Percentiles rank a stretch among this genome's conserved stretches.
Evolutionary conservation across 2,113 vertebrate species (phyloP).

Genomic region (Raphicerus campestris): DNA sequence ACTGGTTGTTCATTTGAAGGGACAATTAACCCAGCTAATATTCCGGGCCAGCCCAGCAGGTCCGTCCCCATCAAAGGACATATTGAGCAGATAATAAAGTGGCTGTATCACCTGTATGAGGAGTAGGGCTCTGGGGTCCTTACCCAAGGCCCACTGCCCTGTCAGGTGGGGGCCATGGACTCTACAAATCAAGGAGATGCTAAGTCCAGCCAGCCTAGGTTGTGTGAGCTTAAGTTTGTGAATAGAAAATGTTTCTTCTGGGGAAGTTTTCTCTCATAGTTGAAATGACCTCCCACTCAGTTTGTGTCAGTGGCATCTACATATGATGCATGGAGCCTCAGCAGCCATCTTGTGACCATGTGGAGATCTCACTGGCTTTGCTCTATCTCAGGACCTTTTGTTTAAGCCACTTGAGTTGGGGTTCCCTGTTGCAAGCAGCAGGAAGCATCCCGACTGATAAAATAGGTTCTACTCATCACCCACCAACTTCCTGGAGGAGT

Average conservation of each 20-base stretch:
- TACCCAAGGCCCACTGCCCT: not conserved
- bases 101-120: not conserved
- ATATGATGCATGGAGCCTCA: accelerated
- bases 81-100: constrained; percentile 46
- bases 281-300: not conserved
- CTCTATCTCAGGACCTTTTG: not conserved
- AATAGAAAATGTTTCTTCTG: not conserved
- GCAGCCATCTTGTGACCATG: not conserved
- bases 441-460: not conserved
- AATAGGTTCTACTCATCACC: not conserved
- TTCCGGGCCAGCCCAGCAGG: constrained; percentile 52
- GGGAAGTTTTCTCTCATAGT: not conserved
- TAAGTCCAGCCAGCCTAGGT: no score
- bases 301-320: no score
- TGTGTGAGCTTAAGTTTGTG: not conserved
- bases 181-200: not conserved
- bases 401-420: not conserved
- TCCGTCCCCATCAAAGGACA: constrained; percentile 20
- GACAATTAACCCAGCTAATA: constrained; percentile 69
- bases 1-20: constrained; percentile 65
- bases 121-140: not conserved
- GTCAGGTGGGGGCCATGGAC: not conserved
- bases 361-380: not conserved
- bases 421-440: not conserved
- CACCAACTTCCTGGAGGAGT: not conserved